These are phyloP conservation scores for Tapera naevia DNA, from an alignment of 2,797 vertebrate genomes.

Conservation along the genomic window DNA sequence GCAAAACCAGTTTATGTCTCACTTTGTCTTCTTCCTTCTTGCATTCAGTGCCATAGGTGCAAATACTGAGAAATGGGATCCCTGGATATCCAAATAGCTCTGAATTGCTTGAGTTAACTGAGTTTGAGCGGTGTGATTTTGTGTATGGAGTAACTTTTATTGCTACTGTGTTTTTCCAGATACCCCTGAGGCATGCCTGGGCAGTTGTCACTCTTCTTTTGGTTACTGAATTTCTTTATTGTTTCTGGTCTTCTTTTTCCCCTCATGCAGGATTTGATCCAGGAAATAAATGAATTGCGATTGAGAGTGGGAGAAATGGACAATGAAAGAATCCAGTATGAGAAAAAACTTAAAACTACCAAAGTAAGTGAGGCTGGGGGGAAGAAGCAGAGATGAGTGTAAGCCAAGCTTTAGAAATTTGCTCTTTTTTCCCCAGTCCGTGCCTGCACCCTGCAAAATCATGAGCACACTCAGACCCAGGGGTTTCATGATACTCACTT, in stretches of 20 bases:
- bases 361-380: constrained; percentile 85
- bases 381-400: neutral
- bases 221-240: neutral
- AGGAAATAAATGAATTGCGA: constrained; percentile 91
- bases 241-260: neutral
- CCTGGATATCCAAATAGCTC: neutral
- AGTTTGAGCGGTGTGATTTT: neutral
- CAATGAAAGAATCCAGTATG: constrained; percentile 89
- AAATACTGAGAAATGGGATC: neutral
- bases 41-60: neutral
- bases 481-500: neutral
- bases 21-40: neutral
- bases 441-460: neutral
- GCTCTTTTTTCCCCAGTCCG: neutral
- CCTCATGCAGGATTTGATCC: constrained; percentile 85
- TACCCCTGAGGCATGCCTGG: neutral
- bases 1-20: neutral
- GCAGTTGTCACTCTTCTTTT: neutral
- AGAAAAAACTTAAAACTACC: constrained; percentile 95
- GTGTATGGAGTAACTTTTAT: neutral
- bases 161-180: neutral
- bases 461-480: neutral
- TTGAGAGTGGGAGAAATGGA: constrained; percentile 92
- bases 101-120: neutral
- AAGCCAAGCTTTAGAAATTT: neutral